phyloP scores from a whole-genome alignment of 1,140 invertebrate genomes.

The Conopomorpha cramerella region DNA sequence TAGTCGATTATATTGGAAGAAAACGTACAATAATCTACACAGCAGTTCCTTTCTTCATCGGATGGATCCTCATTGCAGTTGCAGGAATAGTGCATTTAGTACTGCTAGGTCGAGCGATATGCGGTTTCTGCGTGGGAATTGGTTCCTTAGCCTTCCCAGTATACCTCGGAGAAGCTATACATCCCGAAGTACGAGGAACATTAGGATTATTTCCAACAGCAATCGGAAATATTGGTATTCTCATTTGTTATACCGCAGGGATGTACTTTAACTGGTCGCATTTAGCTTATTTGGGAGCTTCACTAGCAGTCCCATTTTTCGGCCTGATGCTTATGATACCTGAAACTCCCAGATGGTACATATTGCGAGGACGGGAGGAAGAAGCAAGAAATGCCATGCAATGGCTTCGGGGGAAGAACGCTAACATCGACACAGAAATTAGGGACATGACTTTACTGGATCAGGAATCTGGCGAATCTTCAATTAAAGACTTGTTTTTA shows the following conservation, averaged over 20 bases:
- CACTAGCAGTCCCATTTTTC: constrained; percentile 76
- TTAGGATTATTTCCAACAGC: constrained; percentile 86
- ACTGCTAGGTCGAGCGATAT: constrained; percentile 73
- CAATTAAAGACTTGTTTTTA: constrained; percentile 65
- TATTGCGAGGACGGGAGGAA: constrained; percentile 73
- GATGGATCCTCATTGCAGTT: constrained; percentile 80
- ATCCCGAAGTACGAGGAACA: constrained; percentile 86
- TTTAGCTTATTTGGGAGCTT: constrained; percentile 76
- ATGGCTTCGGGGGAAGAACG: constrained; percentile 78
- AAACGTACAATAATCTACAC: constrained; percentile 80
- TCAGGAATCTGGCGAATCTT: constrained; percentile 63
- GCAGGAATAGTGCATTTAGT: constrained; percentile 72
- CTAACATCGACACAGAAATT: constrained; percentile 82
- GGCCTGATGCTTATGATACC: constrained; percentile 82
- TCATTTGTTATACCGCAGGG: constrained; percentile 77
- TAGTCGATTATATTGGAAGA: constrained; percentile 85
- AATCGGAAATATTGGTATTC: constrained; percentile 86
- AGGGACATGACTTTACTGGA: constrained; percentile 77
- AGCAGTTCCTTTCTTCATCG: constrained; percentile 81
- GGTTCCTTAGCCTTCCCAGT: constrained; percentile 85
- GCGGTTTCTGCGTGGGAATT: constrained; percentile 86
- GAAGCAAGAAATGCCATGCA: constrained; percentile 75
- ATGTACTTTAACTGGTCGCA: constrained; percentile 79
- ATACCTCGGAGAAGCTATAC: constrained; percentile 89
- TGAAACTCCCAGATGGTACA: constrained; percentile 89